Percentiles rank a stretch among this genome's conserved stretches.
phyloP scores from a whole-genome alignment of 2,797 vertebrate species.

The Chloroceryle inda region DNA sequence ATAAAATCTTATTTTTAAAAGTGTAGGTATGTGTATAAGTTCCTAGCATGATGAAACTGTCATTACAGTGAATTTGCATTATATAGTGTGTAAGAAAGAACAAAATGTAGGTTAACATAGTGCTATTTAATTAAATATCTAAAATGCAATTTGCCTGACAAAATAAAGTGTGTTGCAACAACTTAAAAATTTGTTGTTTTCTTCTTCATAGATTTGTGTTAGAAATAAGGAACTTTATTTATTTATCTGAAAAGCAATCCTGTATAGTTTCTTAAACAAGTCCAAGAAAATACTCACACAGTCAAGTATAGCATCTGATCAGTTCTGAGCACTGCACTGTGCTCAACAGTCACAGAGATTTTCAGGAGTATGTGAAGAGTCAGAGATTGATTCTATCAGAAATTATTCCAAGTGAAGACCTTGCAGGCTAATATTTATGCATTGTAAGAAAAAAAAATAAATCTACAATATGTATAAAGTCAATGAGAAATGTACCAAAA shows the following conservation, averaged over 20 bases:
- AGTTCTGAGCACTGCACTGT: neutral
- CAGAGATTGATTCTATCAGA: neutral
- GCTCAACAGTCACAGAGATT: neutral
- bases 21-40: slow-evolving; percentile 77
- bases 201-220: neutral
- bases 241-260: neutral
- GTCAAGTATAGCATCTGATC: neutral
- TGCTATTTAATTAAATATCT: slow-evolving; percentile 89
- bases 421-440: neutral
- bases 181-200: neutral
- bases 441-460: neutral
- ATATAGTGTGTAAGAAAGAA: slow-evolving; percentile 74
- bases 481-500: neutral
- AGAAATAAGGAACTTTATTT: neutral
- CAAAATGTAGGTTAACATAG: slow-evolving; percentile 70
- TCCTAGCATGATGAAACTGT: slow-evolving; percentile 84
- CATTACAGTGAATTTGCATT: slow-evolving; percentile 81
- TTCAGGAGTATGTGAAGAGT: neutral
- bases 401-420: neutral
- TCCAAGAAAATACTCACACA: neutral
- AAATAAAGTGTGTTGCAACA: slow-evolving; percentile 84
- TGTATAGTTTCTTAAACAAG: neutral
- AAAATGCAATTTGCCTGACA: slow-evolving; percentile 81
- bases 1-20: slow-evolving; percentile 65
- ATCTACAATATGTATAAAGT: neutral